Evolutionary conservation across 1,140 invertebrate genomes (phyloP).

Genomic region (Thrips palmi): DNA sequence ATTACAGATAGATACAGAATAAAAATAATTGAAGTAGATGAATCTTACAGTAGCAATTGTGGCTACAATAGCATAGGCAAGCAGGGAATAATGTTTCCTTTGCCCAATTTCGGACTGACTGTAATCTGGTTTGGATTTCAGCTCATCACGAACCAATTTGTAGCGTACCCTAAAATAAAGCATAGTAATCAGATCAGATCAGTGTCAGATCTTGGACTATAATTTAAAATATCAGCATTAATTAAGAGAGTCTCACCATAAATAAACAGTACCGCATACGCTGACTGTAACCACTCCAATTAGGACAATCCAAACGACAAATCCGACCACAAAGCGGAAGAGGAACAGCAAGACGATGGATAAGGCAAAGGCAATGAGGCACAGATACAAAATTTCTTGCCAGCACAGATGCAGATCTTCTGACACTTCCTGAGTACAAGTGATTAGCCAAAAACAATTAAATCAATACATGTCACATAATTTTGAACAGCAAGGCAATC

Average conservation of each 20-base stretch:
- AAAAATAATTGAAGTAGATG: background rate
- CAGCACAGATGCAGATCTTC: conserved; percentile 41
- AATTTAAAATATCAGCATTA: too few species aligned
- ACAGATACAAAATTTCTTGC: conserved; percentile 38
- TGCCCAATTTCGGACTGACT: conserved; percentile 20
- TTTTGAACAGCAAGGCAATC: conserved; percentile 4
- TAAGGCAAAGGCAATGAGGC: conserved; percentile 35
- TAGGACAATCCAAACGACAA: conserved; percentile 50
- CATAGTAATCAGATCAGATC: too few species aligned
- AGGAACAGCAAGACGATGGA: conserved; percentile 37
- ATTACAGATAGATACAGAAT: background rate
- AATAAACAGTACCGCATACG: conserved; percentile 34
- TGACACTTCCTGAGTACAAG: conserved; percentile 32
- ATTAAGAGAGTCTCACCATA: conserved; percentile 39
- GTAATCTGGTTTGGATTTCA: too few species aligned
- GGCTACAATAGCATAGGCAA: conserved; percentile 36
- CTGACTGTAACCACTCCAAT: conserved; percentile 34
- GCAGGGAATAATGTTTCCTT: conserved; percentile 25
- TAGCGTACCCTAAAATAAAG: too few species aligned
- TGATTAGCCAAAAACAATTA: conserved; percentile 8
- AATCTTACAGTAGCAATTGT: conserved; percentile 36
- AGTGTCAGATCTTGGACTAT: too few species aligned
- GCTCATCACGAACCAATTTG: too few species aligned
- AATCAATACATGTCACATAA: conserved; percentile 5
- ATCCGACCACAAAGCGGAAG: conserved; percentile 37